phyloP scores from a whole-genome alignment of 2,888 invertebrate species.

The Noctua janthina region DNA sequence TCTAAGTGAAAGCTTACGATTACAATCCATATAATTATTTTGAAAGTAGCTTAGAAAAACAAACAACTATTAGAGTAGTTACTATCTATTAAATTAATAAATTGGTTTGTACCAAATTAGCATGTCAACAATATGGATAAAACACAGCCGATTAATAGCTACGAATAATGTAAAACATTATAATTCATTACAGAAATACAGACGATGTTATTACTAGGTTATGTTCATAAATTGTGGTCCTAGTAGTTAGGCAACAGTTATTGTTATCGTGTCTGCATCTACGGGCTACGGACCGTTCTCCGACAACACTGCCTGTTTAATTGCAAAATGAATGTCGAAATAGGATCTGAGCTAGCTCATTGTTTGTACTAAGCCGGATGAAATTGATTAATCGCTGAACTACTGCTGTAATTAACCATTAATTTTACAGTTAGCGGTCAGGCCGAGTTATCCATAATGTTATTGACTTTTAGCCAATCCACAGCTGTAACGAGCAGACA shows the following conservation, averaged over 20 bases:
- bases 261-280: slow-evolving; percentile 59
- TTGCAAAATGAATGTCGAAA: slow-evolving; percentile 79
- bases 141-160: slow-evolving; percentile 19
- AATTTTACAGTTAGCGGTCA: slow-evolving; percentile 68
- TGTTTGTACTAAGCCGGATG: slow-evolving; percentile 77
- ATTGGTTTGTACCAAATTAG: slow-evolving; percentile 21
- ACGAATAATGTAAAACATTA: slow-evolving; percentile 60
- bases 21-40: neutral
- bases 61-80: neutral
- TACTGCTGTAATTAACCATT: slow-evolving; percentile 70
- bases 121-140: slow-evolving; percentile 25
- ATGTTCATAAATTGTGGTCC: slow-evolving; percentile 63
- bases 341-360: slow-evolving; percentile 70
- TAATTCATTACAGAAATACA: slow-evolving; percentile 58
- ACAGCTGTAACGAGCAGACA: slow-evolving; percentile 46
- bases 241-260: slow-evolving; percentile 53
- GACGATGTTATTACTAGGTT: slow-evolving; percentile 63
- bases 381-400: slow-evolving; percentile 77
- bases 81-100: neutral
- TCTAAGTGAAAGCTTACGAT: slow-evolving; percentile 6
- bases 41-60: neutral
- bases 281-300: slow-evolving; percentile 61
- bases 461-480: slow-evolving; percentile 65
- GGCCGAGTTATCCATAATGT: slow-evolving; percentile 57
- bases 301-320: slow-evolving; percentile 70